phyloP scores from a whole-genome alignment of 2,797 vertebrate genomes.

The Alfaro cultratus region DNA sequence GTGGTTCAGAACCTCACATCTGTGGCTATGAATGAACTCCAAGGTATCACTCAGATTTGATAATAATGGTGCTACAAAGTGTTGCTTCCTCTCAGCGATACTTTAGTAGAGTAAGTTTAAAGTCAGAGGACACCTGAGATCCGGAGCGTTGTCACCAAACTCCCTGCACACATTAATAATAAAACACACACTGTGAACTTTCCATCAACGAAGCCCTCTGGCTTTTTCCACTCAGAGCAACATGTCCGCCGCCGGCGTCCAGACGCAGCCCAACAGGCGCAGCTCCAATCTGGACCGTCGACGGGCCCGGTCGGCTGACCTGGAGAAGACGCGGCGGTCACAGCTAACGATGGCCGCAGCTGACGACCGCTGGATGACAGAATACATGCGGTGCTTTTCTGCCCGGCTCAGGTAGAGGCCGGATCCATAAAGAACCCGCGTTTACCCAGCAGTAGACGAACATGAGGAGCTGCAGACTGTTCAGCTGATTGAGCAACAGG shows the following conservation, averaged over 20 bases:
- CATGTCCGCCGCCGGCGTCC: conserved; percentile 82
- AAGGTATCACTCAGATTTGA: background rate
- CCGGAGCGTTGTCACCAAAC: conserved; percentile 50
- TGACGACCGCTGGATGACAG: conserved; percentile 91
- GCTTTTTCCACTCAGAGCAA: conserved; percentile 78
- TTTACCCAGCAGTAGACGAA: background rate
- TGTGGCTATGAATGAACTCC: background rate
- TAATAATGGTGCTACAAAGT: background rate
- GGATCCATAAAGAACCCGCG: background rate
- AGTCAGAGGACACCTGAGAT: conserved; percentile 41
- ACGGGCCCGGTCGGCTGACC: conserved; percentile 84
- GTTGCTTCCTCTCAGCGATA: background rate
- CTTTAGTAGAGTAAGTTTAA: background rate
- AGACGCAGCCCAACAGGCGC: conserved; percentile 83
- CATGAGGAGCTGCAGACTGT: background rate
- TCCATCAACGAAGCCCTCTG: conserved; percentile 28
- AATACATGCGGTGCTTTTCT: conserved; percentile 96
- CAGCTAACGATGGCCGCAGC: conserved; percentile 81
- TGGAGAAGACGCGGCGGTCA: conserved; percentile 75
- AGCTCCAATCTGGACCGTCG: conserved; percentile 77
- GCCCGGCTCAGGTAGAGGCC: conserved; percentile 85
- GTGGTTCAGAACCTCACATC: background rate
- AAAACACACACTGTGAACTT: conserved; percentile 32
- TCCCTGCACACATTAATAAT: conserved; percentile 67
- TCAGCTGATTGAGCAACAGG: background rate